Evolutionary conservation across 2,797 vertebrate genomes (phyloP).

Genomic region (Pitangus sulphuratus): DNA sequence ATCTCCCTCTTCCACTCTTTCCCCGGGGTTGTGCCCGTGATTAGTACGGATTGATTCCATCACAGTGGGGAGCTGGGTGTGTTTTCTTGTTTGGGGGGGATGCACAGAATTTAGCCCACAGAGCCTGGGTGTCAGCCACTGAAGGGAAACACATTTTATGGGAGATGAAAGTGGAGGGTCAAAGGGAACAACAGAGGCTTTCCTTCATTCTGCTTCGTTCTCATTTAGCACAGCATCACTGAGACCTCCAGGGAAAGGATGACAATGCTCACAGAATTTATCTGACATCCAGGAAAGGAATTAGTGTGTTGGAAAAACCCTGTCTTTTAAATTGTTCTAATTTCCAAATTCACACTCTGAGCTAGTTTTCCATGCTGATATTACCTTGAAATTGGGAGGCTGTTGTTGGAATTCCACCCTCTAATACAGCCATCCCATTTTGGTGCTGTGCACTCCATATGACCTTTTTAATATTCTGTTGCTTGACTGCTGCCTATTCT

Average conservation of each 20-base stretch:
- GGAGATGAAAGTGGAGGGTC: neutral
- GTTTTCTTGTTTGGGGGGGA: neutral
- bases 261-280: neutral
- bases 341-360: neutral
- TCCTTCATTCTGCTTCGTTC: neutral
- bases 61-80: neutral
- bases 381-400: neutral
- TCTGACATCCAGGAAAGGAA: neutral
- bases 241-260: neutral
- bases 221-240: neutral
- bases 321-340: neutral
- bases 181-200: neutral
- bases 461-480: slow-evolving; percentile 45
- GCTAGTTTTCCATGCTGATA: neutral
- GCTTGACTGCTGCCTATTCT: neutral
- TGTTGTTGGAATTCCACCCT: neutral
- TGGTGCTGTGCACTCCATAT: neutral
- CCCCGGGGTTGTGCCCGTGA: neutral
- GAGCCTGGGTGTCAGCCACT: neutral
- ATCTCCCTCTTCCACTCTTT: neutral
- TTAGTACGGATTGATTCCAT: neutral
- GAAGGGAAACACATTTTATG: neutral
- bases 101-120: neutral
- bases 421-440: neutral
- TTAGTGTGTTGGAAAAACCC: neutral